These are phyloP conservation scores for Battus philenor DNA, from an alignment of 1,140 invertebrate species.

Conservation along the genomic window DNA sequence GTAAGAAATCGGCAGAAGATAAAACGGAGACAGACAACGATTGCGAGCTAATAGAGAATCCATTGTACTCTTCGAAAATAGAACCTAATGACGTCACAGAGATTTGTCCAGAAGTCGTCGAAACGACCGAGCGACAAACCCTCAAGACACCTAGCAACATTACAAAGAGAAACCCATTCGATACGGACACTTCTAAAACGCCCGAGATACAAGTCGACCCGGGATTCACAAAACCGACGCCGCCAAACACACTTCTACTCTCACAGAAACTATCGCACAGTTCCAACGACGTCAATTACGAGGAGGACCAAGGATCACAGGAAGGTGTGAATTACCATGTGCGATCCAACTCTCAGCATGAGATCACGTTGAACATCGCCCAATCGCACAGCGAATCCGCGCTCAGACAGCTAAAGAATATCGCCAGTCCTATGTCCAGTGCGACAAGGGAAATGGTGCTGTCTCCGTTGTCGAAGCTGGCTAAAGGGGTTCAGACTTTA, in stretches of 20 bases:
- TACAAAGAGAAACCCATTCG: slow-evolving; percentile 76
- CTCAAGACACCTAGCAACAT: slow-evolving; percentile 53
- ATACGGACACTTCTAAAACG: slow-evolving; percentile 39
- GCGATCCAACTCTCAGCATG: slow-evolving; percentile 80
- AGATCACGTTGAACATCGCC: slow-evolving; percentile 80
- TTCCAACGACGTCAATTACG: slow-evolving; percentile 78
- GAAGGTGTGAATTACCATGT: slow-evolving; percentile 68
- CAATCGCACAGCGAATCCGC: slow-evolving; percentile 88
- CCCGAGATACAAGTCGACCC: slow-evolving; percentile 62
- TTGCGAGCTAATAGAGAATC: slow-evolving; percentile 67
- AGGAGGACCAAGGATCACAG: slow-evolving; percentile 31
- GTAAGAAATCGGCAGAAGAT: slow-evolving; percentile 31
- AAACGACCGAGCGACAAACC: slow-evolving; percentile 30
- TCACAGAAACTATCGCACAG: slow-evolving; percentile 82
- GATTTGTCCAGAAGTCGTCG: slow-evolving; percentile 15
- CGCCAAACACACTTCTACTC: slow-evolving; percentile 75
- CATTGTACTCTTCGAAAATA: slow-evolving; percentile 70
- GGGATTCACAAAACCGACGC: slow-evolving; percentile 54
- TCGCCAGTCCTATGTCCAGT: slow-evolving; percentile 81
- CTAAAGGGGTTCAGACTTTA: slow-evolving; percentile 88
- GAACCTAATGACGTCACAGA: slow-evolving; percentile 51
- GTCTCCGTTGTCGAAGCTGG: slow-evolving; percentile 87
- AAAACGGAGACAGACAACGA: slow-evolving; percentile 48
- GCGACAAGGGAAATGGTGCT: slow-evolving; percentile 83
- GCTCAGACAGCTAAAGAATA: slow-evolving; percentile 80